Base-by-base conservation (phyloP, 2,888 invertebrate species). In the Rugalucina vietnamica region DNA sequence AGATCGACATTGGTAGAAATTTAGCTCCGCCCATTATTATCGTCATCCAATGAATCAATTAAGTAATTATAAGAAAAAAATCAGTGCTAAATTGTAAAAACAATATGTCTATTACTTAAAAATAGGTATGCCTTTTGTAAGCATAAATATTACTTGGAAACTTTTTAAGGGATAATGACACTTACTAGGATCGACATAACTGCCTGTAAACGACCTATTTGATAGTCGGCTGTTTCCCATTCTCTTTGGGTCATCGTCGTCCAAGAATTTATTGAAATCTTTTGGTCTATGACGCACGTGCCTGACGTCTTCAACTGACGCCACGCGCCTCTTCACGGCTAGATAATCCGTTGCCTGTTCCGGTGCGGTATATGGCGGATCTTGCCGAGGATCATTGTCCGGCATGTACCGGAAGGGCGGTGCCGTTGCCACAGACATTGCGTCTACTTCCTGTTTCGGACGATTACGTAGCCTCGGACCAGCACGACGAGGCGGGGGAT, bases 121-220 rank as follows among this genome's bases (percentile, higher is more conserved):
- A n/a, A n/a, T n/a, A n/a, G n/a, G n/a, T n/a, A n/a, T n/a, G n/a
- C n/a, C n/a, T n/a, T n/a, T n/a, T n/a, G n/a, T n/a, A n/a, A n/a
- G n/a, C n/a, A n/a, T n/a, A n/a, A n/a, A 32, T 21, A 65, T 27
- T 4, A 27, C n/a, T n/a, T n/a, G n/a, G n/a, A n/a, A n/a, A n/a
- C n/a, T n/a, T n/a, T n/a, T n/a, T n/a, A n/a, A n/a, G n/a, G n/a
- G n/a, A n/a, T n/a, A n/a, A n/a, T n/a, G n/a, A n/a, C n/a, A 89
- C 92, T 89, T 88, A 92, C 92, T 87, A 72, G 91, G 89, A 82
- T 91, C 92, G 24, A 92, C 84, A 70, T 92, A 92, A 69, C 84
- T 88, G 43, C 92, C 92, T 0, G 90, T 88, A 79, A 92, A 92
- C 54, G 89, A 88, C 69, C 91, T 82, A 50, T 86, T 86, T 14